These are phyloP conservation scores for Conus ventricosus DNA, from an alignment of 1,140 invertebrate species.

Conservation along the genomic window DNA sequence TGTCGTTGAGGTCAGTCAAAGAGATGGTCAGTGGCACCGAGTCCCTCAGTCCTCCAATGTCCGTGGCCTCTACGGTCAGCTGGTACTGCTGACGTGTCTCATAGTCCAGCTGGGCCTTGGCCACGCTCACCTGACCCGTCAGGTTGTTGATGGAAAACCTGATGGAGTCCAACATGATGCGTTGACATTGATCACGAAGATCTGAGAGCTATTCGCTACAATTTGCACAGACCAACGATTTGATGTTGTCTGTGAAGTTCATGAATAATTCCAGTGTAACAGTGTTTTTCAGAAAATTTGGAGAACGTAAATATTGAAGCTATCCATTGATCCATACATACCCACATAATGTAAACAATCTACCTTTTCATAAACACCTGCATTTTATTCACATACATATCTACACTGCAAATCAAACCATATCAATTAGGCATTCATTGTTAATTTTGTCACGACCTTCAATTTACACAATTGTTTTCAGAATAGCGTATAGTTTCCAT, in stretches of 20 bases:
- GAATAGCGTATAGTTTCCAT: no score
- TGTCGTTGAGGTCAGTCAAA: constrained; percentile 59
- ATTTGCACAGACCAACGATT: neutral
- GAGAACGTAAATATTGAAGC: no score
- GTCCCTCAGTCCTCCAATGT: constrained; percentile 81
- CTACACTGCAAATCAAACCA: no score
- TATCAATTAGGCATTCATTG: no score
- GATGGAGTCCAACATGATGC: neutral
- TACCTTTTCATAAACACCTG: no score
- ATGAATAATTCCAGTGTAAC: neutral
- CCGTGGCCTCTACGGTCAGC: constrained; percentile 91
- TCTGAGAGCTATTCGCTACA: neutral
- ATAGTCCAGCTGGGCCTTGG: constrained; percentile 81
- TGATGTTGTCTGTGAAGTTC: neutral
- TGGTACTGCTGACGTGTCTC: constrained; percentile 90
- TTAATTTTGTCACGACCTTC: no score
- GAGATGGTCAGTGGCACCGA: constrained; percentile 49
- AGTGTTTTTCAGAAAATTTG: constrained; percentile 30
- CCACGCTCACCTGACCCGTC: constrained; percentile 32
- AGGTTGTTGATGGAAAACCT: constrained; percentile 33
- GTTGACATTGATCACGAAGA: neutral
- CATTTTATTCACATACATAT: no score
- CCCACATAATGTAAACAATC: no score
- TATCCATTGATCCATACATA: no score
- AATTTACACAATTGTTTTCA: no score